Base-by-base conservation (phyloP, 2,888 invertebrate species). In the Yponomeuta malinellus region DNA sequence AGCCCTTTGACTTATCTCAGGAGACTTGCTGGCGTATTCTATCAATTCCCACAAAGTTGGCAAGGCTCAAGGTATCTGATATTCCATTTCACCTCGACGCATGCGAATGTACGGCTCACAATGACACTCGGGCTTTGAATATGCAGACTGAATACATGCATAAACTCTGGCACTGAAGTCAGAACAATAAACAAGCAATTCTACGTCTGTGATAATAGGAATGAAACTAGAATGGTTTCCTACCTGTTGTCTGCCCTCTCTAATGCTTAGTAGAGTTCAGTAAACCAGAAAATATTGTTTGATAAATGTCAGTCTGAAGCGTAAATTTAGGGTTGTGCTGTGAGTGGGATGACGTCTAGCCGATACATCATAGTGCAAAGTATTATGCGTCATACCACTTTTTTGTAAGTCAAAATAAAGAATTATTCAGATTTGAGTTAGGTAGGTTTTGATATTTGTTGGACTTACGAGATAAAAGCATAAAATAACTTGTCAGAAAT, bases 91-190 rank as follows among this genome's bases (percentile, higher is more conserved):
- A 64, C 64, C 64, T 64, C 64, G n/a, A 64, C 29, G 64, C 64
- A 64, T 64, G n/a, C 64, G n/a, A 64, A 64, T 64, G n/a, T n/a
- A 64, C 29, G 31, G 3, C 10, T 23, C 9, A 64, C 31, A 31
- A 64, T n/a, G 29, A 31, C 10, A 64, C 64, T 59, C 15, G 15
- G 52, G 12, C 29, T 8, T 64, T 64, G 64, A 64, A 64, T 64
- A 64, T 64, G 23, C 64, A 64, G 64, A 31, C 64, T 64, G 64
- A 64, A 59, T 59, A 15, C 52, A 15, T 59, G 52, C 52, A 59
- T 59, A 59, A 59, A 59, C 52, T 59, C 52, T 59, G 52, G 15
- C 52, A 59, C 52, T 5, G 52, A 59, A 2, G 15, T 15, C 15
- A 15, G 52, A 59, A 59, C 52, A 59, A 15, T 59, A 59, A 59